phyloP scores from a whole-genome alignment of 2,113 vertebrate species.

The Gallinago jamesoni region DNA sequence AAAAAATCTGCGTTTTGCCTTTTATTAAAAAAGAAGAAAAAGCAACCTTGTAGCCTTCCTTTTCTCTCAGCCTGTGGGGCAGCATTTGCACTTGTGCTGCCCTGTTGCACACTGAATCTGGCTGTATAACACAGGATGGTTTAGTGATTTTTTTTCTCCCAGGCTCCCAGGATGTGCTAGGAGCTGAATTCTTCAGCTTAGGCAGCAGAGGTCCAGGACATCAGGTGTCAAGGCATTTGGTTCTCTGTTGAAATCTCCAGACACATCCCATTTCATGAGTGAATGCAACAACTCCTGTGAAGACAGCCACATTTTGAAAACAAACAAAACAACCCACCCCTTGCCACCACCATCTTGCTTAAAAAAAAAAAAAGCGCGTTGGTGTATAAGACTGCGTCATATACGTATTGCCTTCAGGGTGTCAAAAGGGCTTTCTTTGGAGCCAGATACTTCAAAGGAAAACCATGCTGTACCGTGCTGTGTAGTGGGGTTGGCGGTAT shows the following conservation, averaged over 20 bases:
- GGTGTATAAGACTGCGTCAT: not conserved
- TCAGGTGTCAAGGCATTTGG: fast-evolving
- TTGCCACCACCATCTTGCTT: not conserved
- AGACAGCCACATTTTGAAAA: not conserved
- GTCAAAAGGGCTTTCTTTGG: slow-evolving; percentile 1
- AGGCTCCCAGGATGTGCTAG: not conserved
- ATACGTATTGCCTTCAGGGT: not conserved
- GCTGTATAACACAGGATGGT: not conserved
- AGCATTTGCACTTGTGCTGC: not conserved
- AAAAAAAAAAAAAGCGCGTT: not conserved
- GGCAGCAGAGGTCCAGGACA: not conserved
- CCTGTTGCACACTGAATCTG: not conserved
- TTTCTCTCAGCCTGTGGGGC: not conserved
- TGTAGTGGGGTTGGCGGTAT: not conserved
- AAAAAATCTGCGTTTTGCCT: not conserved
- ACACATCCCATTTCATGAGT: not conserved
- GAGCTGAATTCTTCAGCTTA: not conserved
- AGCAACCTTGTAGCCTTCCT: not conserved
- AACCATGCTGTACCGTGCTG: not conserved
- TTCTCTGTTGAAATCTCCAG: not conserved
- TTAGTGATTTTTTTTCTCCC: not conserved
- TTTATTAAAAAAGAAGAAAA: not conserved
- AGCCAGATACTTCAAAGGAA: not conserved
- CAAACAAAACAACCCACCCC: not conserved
- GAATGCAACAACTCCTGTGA: not conserved